Evolutionary conservation across 2,888 invertebrate species (phyloP).

Genomic region (Leistus spinibarbis): DNA sequence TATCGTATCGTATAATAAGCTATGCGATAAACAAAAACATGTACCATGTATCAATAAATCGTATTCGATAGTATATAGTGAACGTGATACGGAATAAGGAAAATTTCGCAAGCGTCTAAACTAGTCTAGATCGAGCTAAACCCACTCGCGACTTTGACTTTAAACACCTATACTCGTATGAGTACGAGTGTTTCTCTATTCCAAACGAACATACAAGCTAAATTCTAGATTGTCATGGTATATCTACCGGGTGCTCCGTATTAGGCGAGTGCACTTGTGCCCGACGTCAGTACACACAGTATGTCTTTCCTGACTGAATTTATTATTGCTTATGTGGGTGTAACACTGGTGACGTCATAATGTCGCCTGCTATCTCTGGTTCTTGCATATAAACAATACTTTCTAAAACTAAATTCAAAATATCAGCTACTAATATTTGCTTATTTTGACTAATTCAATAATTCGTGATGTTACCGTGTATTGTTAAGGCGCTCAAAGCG

Average conservation of each 20-base stretch:
- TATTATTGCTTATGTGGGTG: neutral
- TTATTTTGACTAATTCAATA: too few species aligned
- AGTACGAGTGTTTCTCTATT: neutral
- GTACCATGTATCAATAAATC: neutral
- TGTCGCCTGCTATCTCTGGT: neutral
- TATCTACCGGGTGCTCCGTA: neutral
- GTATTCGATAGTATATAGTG: neutral
- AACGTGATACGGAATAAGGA: neutral
- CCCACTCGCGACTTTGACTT: neutral
- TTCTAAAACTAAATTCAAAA: neutral
- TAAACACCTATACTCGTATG: too few species aligned
- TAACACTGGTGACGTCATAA: neutral
- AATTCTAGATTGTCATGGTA: neutral
- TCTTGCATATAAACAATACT: neutral
- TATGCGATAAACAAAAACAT: neutral
- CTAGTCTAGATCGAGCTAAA: neutral
- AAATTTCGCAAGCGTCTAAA: neutral
- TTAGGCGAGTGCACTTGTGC: neutral
- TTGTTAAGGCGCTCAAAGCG: too few species aligned
- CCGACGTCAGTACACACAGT: neutral
- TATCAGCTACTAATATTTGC: too few species aligned
- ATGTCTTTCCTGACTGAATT: neutral
- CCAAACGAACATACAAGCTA: neutral
- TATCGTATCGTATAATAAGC: neutral
- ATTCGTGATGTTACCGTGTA: too few species aligned